Conservation (phyloP, 2,888 invertebrate species). For the Apodemia zela region DNA sequence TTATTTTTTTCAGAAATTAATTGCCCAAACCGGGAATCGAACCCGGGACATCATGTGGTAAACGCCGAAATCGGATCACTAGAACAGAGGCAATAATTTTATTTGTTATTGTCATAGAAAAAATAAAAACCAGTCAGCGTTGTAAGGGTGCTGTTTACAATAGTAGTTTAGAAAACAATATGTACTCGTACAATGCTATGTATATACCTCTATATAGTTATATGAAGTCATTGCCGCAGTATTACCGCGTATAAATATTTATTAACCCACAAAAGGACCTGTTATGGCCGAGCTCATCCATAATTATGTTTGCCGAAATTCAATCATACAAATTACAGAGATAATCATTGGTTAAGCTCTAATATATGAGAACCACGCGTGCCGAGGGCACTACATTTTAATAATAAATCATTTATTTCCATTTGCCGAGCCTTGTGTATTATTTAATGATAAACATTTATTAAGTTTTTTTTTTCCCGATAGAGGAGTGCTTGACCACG, state of each 20-base stretch:
- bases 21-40: too few species aligned
- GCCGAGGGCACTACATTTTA: neutral
- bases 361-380: neutral
- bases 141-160: too few species aligned
- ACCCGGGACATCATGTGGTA: too few species aligned
- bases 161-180: too few species aligned
- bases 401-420: neutral
- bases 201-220: neutral
- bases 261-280: constrained; percentile 8
- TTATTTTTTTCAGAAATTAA: too few species aligned
- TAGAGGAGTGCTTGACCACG: too few species aligned
- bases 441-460: too few species aligned
- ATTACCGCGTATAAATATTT: constrained; percentile 11
- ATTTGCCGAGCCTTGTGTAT: neutral
- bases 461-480: too few species aligned
- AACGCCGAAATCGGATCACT: too few species aligned
- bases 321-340: constrained; percentile 4
- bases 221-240: neutral
- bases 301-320: constrained; percentile 15
- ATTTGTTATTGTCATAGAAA: too few species aligned
- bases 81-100: too few species aligned
- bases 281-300: neutral
- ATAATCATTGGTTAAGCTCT: constrained; percentile 7
- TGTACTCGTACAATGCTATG: neutral
- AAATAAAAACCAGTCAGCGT: too few species aligned